Evolutionary conservation across 2,797 vertebrate genomes (phyloP).

Genomic region (Siniperca obscura): DNA sequence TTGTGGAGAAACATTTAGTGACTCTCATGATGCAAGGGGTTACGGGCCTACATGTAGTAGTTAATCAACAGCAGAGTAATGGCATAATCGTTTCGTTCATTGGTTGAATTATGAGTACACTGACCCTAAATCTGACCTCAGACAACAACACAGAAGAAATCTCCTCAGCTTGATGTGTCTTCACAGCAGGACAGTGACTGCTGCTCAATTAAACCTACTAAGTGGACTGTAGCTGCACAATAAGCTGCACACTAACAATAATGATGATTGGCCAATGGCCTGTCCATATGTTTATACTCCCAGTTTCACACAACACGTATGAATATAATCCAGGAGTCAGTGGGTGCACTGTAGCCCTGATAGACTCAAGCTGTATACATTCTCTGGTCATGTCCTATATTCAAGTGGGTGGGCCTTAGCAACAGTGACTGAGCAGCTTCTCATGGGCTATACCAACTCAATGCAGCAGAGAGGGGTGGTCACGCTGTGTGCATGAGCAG

Average conservation of each 20-base stretch:
- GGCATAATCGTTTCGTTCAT: background rate
- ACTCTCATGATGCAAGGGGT: too few species aligned
- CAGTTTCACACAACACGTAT: background rate
- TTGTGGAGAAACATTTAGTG: background rate
- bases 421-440: slow-evolving; percentile 84
- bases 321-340: slow-evolving; percentile 18
- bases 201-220: slow-evolving; percentile 6
- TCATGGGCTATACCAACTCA: slow-evolving; percentile 77
- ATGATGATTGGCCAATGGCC: background rate
- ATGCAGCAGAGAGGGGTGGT: slow-evolving; percentile 49
- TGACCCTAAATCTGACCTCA: slow-evolving; percentile 23
- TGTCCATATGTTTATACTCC: background rate
- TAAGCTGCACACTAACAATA: background rate
- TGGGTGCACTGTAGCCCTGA: background rate
- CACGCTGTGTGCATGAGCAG: slow-evolving; percentile 7
- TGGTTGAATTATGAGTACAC: slow-evolving; percentile 33
- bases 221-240: background rate
- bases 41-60: background rate
- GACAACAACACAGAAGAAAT: background rate
- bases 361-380: slow-evolving; percentile 58
- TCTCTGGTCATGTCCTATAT: slow-evolving; percentile 75
- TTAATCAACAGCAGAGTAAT: background rate
- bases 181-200: background rate
- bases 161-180: background rate
- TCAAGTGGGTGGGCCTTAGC: slow-evolving; percentile 77